phyloP scores from a whole-genome alignment of 2,797 vertebrate species.

The Notoglanidium macrostoma region DNA sequence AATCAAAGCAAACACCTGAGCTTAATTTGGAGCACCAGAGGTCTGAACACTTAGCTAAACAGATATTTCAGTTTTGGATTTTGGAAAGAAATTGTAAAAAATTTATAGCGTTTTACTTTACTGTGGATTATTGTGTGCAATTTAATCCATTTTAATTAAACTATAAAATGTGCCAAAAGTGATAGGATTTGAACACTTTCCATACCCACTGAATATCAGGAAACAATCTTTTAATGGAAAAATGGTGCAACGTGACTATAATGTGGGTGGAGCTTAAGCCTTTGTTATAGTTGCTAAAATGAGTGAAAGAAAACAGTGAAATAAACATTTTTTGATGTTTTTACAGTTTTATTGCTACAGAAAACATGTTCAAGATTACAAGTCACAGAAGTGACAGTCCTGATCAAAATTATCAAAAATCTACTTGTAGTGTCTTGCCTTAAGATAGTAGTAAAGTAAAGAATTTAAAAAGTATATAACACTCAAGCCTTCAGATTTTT shows the following conservation, averaged over 20 bases:
- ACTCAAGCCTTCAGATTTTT: constrained; percentile 12
- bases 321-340: not conserved
- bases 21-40: not conserved
- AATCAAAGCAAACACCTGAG: not conserved
- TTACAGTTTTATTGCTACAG: not conserved
- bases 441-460: not conserved
- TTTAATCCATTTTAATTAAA: not conserved
- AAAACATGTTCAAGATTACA: not conserved
- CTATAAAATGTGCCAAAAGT: too few species aligned
- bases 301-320: not conserved
- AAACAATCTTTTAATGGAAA: not conserved
- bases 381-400: not conserved
- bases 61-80: not conserved
- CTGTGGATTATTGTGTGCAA: not conserved
- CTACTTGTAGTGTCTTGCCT: not conserved
- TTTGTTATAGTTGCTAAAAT: not conserved
- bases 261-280: not conserved
- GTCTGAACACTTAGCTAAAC: not conserved
- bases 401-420: not conserved
- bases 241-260: not conserved
- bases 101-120: too few species aligned
- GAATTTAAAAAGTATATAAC: constrained; percentile 22
- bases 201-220: too few species aligned
- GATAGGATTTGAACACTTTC: too few species aligned
- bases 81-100: not conserved